Base-by-base conservation (phyloP, 2,113 vertebrate species). In the Thinocorus orbignyianus region DNA sequence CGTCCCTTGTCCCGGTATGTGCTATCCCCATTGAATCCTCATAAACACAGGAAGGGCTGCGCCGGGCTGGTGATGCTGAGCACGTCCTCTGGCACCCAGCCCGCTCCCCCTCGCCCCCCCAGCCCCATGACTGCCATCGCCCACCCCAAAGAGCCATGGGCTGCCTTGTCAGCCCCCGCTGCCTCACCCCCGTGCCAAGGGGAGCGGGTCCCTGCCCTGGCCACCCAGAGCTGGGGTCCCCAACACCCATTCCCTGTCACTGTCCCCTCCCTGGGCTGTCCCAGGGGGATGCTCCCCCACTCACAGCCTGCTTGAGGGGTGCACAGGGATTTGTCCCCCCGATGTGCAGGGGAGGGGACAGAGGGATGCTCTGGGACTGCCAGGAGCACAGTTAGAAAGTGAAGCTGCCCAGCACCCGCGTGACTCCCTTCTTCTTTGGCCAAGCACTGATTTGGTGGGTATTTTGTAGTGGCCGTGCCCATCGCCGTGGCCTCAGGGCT, bases 21-120 rank as follows among this genome's bases (percentile, higher is more conserved):
- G 52, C 9, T 5, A 33, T 92, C 88, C 71, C 71, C 82, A 0
- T 12, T 60, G 52, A 41, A 95, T 28, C 37, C 74, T 14, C 5
- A 2, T 93, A 90, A 95, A 96, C 93, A 83, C 93, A 86, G 96
- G 96, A 96, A 96, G 94, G 94, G 96, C 93, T 0, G 93, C 26
- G 88, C 82, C 62, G 33, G 42, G 66, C 79, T 24, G 55, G n/a
- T 2, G 52, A 71, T 2, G 80, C 84, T 4, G n/a, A 95, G 79
- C 91, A 13, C 2, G 52, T 93, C 86, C 88, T 86, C 71, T 90
- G 82, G 82, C 61, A 0, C 66, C 46, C 35, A 3, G 78, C 78
- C 65, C 23, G n/a, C 2, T 16, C 68, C 62, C 31, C 11, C 44
- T 48, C 4, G 7, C 13, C 14, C 42, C 10, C 5, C 13, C 24